Conservation (phyloP, 2,113 vertebrate genomes). For the Ciconia maguari region DNA sequence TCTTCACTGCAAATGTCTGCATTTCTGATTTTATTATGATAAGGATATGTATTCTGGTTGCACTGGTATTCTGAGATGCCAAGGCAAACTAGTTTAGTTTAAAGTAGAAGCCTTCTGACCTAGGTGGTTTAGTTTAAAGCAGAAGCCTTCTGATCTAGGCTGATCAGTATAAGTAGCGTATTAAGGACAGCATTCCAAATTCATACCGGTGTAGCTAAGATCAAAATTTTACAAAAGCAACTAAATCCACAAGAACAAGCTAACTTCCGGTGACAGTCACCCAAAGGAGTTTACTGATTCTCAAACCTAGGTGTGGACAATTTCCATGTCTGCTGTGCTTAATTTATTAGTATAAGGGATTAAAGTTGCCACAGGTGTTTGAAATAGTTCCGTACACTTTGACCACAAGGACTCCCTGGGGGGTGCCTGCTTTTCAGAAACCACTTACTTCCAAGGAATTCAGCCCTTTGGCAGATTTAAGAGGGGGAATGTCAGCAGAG, state of each 20-base stretch:
- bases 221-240: neutral
- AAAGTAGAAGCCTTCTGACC: neutral
- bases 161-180: neutral
- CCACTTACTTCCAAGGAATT: constrained; percentile 60
- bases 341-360: constrained; percentile 66
- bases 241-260: neutral
- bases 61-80: neutral
- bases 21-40: neutral
- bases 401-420: constrained; percentile 53
- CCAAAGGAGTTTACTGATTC: constrained; percentile 29
- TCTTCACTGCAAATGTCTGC: neutral
- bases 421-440: constrained; percentile 56
- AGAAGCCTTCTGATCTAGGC: neutral
- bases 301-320: constrained; percentile 29
- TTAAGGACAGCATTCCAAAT: neutral
- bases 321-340: constrained; percentile 44
- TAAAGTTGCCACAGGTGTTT: constrained; percentile 67
- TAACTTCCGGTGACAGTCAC: constrained; percentile 39
- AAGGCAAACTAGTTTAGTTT: neutral
- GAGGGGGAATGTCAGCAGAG: constrained; percentile 52
- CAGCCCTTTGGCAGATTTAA: constrained; percentile 63
- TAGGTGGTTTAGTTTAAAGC: neutral
- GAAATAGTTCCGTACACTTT: constrained; percentile 56
- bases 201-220: neutral
- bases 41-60: neutral